These are phyloP conservation scores for Melanophora roralis DNA, from an alignment of 2,888 invertebrate species.

Conservation along the genomic window DNA sequence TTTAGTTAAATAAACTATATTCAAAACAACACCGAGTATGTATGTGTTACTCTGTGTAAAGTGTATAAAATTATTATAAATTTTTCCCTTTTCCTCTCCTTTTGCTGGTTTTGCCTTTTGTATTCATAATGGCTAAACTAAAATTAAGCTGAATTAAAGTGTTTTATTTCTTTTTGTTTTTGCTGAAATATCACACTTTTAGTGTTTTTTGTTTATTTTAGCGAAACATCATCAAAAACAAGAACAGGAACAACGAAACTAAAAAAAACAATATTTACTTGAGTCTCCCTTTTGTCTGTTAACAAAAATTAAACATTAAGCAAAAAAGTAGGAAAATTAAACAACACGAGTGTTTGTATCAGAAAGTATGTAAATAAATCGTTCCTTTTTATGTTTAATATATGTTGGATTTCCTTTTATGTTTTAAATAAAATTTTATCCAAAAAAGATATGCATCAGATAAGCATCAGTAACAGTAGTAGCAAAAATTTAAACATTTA, in stretches of 20 bases:
- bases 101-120: neutral
- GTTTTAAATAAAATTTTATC: constrained; percentile 42
- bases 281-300: constrained; percentile 44
- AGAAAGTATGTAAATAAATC: constrained; percentile 16
- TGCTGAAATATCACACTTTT: constrained; percentile 32
- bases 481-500: neutral
- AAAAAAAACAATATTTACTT: constrained; percentile 35
- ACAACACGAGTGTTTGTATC: neutral
- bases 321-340: neutral
- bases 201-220: constrained; percentile 9
- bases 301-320: constrained; percentile 15
- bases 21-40: no score
- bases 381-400: neutral
- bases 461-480: neutral
- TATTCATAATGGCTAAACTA: constrained; percentile 1
- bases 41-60: neutral
- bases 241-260: neutral
- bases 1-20: constrained; percentile 49
- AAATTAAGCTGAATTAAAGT: constrained; percentile 40
- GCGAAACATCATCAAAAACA: neutral
- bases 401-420: constrained; percentile 14
- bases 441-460: constrained; percentile 18
- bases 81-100: constrained; percentile 1
- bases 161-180: constrained; percentile 28
- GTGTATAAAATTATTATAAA: constrained; percentile 32